Conservation (phyloP, 2,888 invertebrate genomes). For the Oxycera nigricornis region DNA sequence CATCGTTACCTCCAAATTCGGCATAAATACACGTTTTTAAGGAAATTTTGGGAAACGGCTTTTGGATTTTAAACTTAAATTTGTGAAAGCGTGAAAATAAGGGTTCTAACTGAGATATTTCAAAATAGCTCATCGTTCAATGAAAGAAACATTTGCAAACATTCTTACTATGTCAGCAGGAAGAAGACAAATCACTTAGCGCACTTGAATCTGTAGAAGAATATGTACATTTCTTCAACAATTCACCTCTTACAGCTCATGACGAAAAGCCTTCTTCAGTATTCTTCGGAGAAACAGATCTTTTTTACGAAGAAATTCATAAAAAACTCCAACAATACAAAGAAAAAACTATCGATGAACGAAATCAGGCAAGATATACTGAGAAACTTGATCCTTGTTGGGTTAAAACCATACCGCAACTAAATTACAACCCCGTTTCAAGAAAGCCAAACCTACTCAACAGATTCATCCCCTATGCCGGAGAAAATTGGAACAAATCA, state of each 20-base stretch:
- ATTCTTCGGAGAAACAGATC: too few relatives aligned
- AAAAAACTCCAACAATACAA: background rate
- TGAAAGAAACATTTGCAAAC: background rate
- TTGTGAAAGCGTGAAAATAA: too few relatives aligned
- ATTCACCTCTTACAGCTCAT: background rate
- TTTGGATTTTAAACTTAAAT: too few relatives aligned
- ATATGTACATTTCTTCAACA: background rate
- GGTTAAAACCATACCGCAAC: background rate
- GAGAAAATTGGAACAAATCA: background rate
- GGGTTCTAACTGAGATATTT: too few relatives aligned
- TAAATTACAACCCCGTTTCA: background rate
- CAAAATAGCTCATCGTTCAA: background rate
- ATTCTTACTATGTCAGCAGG: background rate
- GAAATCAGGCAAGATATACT: background rate
- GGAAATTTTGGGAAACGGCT: too few relatives aligned
- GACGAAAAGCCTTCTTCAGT: background rate
- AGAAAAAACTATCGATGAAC: too few relatives aligned
- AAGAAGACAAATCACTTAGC: background rate
- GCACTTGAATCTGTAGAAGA: background rate
- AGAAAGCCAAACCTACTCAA: background rate
- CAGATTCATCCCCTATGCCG: background rate
- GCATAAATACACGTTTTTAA: too few relatives aligned
- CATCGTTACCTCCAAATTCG: too few relatives aligned
- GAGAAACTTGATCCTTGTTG: background rate
- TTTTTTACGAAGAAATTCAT: background rate